These are phyloP conservation scores for Athalia rosae DNA, from an alignment of 2,888 invertebrate species.

Conservation along the genomic window DNA sequence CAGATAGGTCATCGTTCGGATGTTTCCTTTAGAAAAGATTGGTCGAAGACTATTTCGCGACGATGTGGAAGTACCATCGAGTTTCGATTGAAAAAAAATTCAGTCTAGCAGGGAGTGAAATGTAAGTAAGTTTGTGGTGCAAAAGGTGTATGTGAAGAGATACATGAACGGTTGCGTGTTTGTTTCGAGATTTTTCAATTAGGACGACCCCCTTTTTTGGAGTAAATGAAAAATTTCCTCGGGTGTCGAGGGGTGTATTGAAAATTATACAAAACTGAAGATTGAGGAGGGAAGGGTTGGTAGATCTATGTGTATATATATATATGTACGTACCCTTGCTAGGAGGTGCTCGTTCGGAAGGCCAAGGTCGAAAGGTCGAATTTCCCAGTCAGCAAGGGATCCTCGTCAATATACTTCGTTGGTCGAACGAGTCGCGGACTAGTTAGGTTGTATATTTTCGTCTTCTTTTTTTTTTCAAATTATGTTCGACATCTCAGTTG, in stretches of 20 bases:
- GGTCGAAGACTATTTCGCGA: no score
- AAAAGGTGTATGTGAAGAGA: conserved; percentile 13
- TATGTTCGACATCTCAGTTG: conserved; percentile 63
- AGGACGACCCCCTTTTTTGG: not conserved
- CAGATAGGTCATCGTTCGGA: not conserved
- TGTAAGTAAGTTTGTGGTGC: not conserved
- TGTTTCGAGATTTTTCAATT: not conserved
- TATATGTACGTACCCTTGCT: conserved; percentile 24
- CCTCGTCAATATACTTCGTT: conserved; percentile 48
- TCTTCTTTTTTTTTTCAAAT: conserved; percentile 53
- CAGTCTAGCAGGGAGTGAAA: conserved; percentile 3
- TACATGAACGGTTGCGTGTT: conserved; percentile 6
- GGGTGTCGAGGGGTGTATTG: not conserved
- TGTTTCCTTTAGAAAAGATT: not conserved
- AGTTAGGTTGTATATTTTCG: conserved; percentile 30
- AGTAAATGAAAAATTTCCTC: not conserved
- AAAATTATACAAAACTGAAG: not conserved
- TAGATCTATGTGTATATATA: conserved; percentile 22
- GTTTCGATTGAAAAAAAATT: not conserved
- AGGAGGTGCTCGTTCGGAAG: conserved; percentile 20
- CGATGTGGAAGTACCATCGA: no score
- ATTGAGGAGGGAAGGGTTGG: conserved; percentile 6
- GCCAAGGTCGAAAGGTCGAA: conserved; percentile 26
- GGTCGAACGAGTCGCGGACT: conserved; percentile 46
- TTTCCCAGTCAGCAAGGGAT: conserved; percentile 65